These are phyloP conservation scores for Ricordea florida DNA, from an alignment of 92 coral and sea anemone species.

Conservation along the genomic window DNA sequence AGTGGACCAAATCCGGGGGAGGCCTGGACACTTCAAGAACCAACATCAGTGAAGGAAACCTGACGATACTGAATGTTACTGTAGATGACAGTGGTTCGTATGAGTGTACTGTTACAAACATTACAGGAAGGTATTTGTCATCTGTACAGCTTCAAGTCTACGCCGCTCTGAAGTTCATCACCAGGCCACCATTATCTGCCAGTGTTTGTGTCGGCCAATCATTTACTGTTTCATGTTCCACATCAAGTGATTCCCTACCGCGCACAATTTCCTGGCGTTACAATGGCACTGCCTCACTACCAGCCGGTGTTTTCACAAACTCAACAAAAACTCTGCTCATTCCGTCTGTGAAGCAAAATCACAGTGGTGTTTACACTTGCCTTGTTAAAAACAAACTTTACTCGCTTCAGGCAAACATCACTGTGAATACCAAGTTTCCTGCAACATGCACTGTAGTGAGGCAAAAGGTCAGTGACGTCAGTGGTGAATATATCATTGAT, in stretches of 20 bases:
- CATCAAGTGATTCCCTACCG: background rate
- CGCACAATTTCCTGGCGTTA: background rate
- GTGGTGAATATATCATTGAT: slow-evolving; percentile 17
- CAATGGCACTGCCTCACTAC: background rate
- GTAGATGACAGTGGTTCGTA: slow-evolving; percentile 19
- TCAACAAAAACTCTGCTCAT: background rate
- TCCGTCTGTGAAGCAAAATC: background rate
- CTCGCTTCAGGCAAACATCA: background rate
- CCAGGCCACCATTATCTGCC: background rate
- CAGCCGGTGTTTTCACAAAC: background rate
- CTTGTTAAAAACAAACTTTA: background rate
- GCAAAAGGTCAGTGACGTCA: background rate
- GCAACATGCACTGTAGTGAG: slow-evolving; percentile 2
- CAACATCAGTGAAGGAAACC: background rate
- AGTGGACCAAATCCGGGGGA: slow-evolving; percentile 10
- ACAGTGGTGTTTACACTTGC: background rate
- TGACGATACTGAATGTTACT: background rate
- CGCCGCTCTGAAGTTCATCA: background rate
- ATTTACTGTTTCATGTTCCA: background rate
- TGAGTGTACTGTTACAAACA: slow-evolving; percentile 25
- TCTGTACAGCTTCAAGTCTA: background rate
- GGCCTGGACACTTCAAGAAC: background rate
- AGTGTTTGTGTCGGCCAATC: background rate
- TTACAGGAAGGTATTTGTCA: background rate
- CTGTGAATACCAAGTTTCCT: background rate